These are phyloP conservation scores for Crotalus helleri DNA, from an alignment of 2,113 vertebrate genomes.

Conservation along the genomic window DNA sequence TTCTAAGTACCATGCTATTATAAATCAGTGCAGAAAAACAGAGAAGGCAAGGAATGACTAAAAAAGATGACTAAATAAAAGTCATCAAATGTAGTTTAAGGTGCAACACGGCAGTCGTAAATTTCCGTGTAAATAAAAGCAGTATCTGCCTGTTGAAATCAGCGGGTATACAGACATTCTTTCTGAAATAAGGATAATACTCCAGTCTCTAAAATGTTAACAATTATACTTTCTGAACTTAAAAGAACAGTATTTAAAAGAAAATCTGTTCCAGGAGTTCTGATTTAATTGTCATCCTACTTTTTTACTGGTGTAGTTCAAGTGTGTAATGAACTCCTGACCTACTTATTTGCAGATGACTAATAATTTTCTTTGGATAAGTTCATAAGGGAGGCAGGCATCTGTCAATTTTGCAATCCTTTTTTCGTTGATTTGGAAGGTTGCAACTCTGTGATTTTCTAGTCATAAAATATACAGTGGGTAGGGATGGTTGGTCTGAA, in stretches of 20 bases:
- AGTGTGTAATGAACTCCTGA: not conserved
- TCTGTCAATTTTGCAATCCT: not conserved
- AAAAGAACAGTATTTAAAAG: not conserved
- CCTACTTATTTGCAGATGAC: not conserved
- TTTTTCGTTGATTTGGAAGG: not conserved
- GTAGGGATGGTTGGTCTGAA: not conserved
- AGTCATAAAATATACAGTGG: not conserved
- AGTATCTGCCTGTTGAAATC: not conserved
- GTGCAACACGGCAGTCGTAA: not conserved
- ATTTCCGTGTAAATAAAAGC: not conserved
- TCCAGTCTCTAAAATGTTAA: not conserved
- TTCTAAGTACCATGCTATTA: slow-evolving; percentile 14
- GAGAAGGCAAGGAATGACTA: slow-evolving; percentile 1
- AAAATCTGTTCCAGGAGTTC: not conserved
- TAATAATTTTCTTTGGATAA: not conserved
- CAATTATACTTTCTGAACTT: not conserved
- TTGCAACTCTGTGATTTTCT: not conserved
- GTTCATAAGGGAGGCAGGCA: not conserved
- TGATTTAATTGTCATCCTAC: not conserved
- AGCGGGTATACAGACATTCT: not conserved
- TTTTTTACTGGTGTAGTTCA: not conserved
- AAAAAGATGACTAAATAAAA: not conserved
- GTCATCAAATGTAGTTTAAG: not conserved
- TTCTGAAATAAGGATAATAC: not conserved
- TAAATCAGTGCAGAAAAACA: slow-evolving; percentile 2